These are phyloP conservation scores for Melanargia galathea DNA, from an alignment of 2,888 invertebrate genomes.

Conservation along the genomic window DNA sequence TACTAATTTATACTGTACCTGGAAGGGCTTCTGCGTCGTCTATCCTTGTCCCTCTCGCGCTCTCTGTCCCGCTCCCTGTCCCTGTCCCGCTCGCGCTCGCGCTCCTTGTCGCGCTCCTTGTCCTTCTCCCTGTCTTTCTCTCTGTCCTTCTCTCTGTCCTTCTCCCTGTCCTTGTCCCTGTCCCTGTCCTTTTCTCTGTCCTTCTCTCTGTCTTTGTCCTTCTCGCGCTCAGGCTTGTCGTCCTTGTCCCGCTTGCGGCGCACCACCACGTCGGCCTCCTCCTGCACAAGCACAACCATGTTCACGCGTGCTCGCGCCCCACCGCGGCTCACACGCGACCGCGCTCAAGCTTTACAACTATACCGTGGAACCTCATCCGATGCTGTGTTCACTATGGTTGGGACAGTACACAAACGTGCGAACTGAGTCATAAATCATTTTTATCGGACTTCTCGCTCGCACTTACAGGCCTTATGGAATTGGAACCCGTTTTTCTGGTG, in stretches of 20 bases:
- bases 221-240: conserved; percentile 50
- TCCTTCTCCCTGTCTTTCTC: conserved; percentile 78
- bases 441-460: too few species aligned
- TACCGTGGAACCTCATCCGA: too few species aligned
- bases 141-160: conserved; percentile 46
- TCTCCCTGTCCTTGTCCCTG: conserved; percentile 50
- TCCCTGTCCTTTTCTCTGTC: conserved; percentile 54
- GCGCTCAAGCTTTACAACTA: neutral
- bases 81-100: conserved; percentile 69
- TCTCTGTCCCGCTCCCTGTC: conserved; percentile 62
- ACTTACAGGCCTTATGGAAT: too few species aligned
- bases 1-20: neutral
- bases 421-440: too few species aligned
- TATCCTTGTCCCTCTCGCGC: conserved; percentile 68
- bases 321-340: neutral
- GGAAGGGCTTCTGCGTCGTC: conserved; percentile 36
- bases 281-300: conserved; percentile 71
- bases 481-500: too few species aligned
- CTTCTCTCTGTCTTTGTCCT: conserved; percentile 40
- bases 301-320: conserved; percentile 4
- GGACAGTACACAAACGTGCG: too few species aligned
- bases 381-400: too few species aligned
- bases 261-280: conserved; percentile 85
- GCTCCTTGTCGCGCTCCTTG: conserved; percentile 56
- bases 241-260: conserved; percentile 74